These are phyloP conservation scores for Ciona savignyi DNA, from an alignment of 23 tunicate genomes.

Conservation along the genomic window DNA sequence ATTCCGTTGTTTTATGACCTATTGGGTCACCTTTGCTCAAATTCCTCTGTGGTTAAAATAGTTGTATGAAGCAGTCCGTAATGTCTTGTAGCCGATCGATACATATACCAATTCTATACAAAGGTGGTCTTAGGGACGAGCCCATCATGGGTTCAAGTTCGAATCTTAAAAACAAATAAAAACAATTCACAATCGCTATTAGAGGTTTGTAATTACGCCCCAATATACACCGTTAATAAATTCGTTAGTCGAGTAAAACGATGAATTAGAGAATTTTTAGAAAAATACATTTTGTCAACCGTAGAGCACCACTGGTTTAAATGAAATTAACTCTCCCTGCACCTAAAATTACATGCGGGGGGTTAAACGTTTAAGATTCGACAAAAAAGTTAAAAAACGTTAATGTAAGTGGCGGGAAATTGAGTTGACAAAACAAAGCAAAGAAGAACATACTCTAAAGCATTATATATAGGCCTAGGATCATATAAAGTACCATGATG, in stretches of 20 bases:
- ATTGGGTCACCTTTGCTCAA: too few species aligned
- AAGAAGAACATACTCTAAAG: not conserved
- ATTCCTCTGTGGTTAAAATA: too few species aligned
- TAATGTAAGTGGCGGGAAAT: not conserved
- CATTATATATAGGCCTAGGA: not conserved
- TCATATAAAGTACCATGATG: not conserved
- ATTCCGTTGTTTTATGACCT: too few species aligned
- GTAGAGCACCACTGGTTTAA: not conserved
- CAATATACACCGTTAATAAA: not conserved
- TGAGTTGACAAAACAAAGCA: not conserved
- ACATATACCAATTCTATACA: too few species aligned
- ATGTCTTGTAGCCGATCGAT: too few species aligned
- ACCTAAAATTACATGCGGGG: not conserved
- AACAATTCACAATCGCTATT: too few species aligned
- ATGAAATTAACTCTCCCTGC: not conserved
- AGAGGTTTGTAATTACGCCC: slow-evolving; percentile 1
- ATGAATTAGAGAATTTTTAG: not conserved
- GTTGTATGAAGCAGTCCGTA: too few species aligned
- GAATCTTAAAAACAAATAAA: too few species aligned
- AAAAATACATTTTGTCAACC: not conserved
- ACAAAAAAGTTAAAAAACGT: not conserved
- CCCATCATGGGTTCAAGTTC: too few species aligned
- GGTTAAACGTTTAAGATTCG: too few species aligned
- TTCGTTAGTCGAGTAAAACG: not conserved
- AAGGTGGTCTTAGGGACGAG: too few species aligned